Evolutionary conservation across 92 coral and sea anemone genomes (phyloP).

Genomic region (Meandrina meandrites): DNA sequence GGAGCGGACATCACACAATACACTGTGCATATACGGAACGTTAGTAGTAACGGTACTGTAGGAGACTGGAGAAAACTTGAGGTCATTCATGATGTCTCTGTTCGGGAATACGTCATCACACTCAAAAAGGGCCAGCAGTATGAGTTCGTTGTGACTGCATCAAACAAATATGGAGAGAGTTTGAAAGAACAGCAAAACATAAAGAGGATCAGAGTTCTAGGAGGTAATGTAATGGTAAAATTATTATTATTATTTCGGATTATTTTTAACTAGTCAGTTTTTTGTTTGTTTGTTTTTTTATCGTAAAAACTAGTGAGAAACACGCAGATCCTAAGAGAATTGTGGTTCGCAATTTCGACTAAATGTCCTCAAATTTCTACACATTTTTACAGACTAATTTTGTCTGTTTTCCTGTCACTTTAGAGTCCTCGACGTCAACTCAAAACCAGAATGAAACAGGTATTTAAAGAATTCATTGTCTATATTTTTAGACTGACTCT

Average conservation of each 20-base stretch:
- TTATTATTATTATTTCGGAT: no score
- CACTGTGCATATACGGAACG: background rate
- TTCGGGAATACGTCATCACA: background rate
- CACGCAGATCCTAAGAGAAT: no score
- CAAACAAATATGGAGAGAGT: background rate
- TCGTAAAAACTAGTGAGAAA: no score
- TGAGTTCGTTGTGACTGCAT: background rate
- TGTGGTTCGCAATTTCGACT: no score
- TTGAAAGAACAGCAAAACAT: background rate
- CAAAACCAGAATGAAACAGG: background rate
- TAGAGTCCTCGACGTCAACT: background rate
- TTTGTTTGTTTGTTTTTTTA: background rate
- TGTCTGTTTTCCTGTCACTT: background rate
- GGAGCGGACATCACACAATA: background rate
- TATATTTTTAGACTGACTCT: no score
- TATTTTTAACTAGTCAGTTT: background rate
- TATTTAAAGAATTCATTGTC: background rate
- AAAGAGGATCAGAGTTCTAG: background rate
- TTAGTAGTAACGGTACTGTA: background rate
- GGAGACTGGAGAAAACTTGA: background rate
- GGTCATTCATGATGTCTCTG: background rate
- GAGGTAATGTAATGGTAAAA: background rate
- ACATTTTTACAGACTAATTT: background rate
- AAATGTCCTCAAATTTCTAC: no score
- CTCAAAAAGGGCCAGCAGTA: background rate